phyloP scores from a whole-genome alignment of 1,140 invertebrate genomes.

The Archegozetes longisetosus region DNA sequence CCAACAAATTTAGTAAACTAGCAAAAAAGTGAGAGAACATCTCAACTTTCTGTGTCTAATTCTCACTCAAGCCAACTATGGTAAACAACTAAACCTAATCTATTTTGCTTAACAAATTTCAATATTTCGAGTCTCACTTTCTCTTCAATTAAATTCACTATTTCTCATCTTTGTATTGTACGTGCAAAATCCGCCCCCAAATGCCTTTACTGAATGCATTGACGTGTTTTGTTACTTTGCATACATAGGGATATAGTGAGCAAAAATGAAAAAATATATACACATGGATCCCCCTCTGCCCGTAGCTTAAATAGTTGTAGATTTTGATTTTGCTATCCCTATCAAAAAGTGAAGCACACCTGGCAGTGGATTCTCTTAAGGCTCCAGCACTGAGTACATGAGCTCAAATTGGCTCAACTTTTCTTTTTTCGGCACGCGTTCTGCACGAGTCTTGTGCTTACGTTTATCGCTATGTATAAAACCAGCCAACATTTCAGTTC shows the following conservation, averaged over 20 bases:
- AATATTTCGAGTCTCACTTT: no score
- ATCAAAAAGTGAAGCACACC: no score
- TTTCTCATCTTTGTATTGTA: no score
- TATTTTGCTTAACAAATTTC: no score
- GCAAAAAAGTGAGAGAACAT: neutral
- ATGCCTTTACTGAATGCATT: no score
- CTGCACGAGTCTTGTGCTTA: slow-evolving; percentile 1
- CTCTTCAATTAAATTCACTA: no score
- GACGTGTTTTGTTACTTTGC: no score
- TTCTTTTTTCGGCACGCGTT: slow-evolving; percentile 4
- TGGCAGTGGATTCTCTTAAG: neutral
- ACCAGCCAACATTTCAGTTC: neutral
- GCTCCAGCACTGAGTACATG: neutral
- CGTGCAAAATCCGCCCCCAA: no score
- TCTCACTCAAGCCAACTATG: no score
- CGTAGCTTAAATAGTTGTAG: neutral
- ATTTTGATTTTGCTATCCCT: neutral
- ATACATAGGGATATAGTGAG: no score
- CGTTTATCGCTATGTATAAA: neutral
- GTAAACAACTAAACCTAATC: no score
- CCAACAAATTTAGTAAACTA: neutral
- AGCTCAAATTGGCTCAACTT: neutral
- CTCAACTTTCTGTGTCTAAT: neutral
- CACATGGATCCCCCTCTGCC: neutral
- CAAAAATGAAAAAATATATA: neutral